A percentile compares a stretch with the other conserved stretches of the same genome.
Evolutionary conservation across 2,888 invertebrate genomes (phyloP).

Genomic region (Saturnia japonica): DNA sequence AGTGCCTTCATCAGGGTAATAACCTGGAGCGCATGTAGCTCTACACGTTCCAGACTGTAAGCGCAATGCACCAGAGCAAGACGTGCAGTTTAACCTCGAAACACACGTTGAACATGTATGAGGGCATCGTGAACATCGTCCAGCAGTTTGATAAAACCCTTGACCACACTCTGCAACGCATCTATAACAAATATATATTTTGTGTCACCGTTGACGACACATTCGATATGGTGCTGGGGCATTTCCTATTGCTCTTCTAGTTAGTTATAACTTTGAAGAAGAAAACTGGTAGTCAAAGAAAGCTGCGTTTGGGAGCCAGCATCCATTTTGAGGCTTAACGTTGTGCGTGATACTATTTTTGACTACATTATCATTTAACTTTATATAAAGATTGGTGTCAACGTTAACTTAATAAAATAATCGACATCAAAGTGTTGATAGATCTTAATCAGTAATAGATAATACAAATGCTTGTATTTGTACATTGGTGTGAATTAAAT

Average conservation of each 20-base stretch:
- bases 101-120: slow-evolving; percentile 90
- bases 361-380: neutral
- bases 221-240: neutral
- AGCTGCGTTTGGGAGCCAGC: neutral
- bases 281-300: neutral
- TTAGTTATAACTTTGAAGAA: neutral
- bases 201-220: neutral
- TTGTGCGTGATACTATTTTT: neutral
- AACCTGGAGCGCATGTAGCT: slow-evolving; percentile 89
- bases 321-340: neutral
- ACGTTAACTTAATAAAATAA: neutral
- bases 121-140: slow-evolving; percentile 88
- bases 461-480: too few relatives aligned
- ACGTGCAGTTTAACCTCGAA: slow-evolving; percentile 90
- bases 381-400: neutral
- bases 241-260: neutral
- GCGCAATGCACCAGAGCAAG: slow-evolving; percentile 88
- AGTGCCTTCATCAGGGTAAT: slow-evolving; percentile 92
- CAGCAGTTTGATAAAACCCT: slow-evolving; percentile 88
- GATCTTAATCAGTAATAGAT: too few relatives aligned
- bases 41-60: slow-evolving; percentile 92
- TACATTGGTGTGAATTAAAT: too few relatives aligned
- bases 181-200: slow-evolving; percentile 50
- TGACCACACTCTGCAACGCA: slow-evolving; percentile 91
- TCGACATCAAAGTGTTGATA: neutral